A percentile compares a stretch with the other conserved stretches of the same genome.
Conservation (phyloP, 2,797 vertebrate species). For the Sebastes umbrosus region DNA sequence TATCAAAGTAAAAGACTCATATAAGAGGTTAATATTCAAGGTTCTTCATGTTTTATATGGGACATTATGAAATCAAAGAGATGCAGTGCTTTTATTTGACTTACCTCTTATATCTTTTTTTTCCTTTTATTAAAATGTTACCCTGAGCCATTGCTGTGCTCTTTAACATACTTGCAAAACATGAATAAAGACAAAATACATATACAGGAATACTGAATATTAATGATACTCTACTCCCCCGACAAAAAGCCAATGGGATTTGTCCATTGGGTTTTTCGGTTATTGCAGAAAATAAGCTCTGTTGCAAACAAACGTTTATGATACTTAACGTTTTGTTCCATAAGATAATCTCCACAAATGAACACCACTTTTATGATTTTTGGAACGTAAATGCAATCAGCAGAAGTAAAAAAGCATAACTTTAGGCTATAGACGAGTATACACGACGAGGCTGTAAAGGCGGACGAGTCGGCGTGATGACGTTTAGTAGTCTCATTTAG, state of each 20-base stretch:
- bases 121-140: neutral
- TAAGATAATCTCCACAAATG: no score
- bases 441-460: rapidly evolving
- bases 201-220: neutral
- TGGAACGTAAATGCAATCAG: no score
- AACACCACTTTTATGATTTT: no score
- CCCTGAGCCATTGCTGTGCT: neutral
- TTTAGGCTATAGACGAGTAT: no score
- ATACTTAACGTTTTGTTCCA: no score
- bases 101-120: neutral
- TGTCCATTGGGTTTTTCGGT: no score
- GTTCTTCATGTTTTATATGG: neutral
- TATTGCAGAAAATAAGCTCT: no score
- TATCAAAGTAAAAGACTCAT: neutral
- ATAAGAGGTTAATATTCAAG: neutral
- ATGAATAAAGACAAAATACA: neutral
- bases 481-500: no score
- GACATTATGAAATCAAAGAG: neutral
- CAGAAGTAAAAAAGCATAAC: no score
- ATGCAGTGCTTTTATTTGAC: neutral
- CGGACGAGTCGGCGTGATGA: no score
- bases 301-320: no score
- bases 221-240: neutral
- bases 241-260: no score
- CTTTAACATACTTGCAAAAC: neutral